phyloP scores from a whole-genome alignment of 64 coral and sea anemone species.

The Anthopleura sola region DNA sequence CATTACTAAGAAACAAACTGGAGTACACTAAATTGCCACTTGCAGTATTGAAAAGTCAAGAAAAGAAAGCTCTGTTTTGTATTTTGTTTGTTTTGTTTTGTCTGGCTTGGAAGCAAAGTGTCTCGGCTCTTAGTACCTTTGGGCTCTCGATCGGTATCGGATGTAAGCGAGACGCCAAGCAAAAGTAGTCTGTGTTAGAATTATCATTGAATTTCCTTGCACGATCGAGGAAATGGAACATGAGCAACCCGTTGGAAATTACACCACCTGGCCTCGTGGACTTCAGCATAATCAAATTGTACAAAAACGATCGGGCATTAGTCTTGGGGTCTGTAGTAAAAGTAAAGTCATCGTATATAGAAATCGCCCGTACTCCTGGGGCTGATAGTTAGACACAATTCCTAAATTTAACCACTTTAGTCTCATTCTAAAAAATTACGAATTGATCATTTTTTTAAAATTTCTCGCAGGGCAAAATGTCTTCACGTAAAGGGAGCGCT shows the following conservation, averaged over 20 bases:
- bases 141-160: background rate
- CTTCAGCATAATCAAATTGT: background rate
- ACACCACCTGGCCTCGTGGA: background rate
- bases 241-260: background rate
- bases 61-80: background rate
- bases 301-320: background rate
- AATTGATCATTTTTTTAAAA: no score
- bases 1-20: background rate
- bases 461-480: no score
- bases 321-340: background rate
- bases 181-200: background rate
- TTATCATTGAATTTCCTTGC: background rate
- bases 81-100: slow-evolving; percentile 3
- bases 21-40: background rate
- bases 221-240: background rate
- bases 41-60: background rate
- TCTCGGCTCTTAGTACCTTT: background rate
- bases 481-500: no score
- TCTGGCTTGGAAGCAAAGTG: background rate
- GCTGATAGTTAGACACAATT: background rate
- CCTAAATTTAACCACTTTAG: background rate
- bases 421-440: no score
- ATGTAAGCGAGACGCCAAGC: background rate
- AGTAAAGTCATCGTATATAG: background rate
- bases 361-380: background rate